A percentile compares a stretch with the other conserved stretches of the same genome.
phyloP scores from a whole-genome alignment of 2,888 invertebrate genomes.

The Oscheius sp. region DNA sequence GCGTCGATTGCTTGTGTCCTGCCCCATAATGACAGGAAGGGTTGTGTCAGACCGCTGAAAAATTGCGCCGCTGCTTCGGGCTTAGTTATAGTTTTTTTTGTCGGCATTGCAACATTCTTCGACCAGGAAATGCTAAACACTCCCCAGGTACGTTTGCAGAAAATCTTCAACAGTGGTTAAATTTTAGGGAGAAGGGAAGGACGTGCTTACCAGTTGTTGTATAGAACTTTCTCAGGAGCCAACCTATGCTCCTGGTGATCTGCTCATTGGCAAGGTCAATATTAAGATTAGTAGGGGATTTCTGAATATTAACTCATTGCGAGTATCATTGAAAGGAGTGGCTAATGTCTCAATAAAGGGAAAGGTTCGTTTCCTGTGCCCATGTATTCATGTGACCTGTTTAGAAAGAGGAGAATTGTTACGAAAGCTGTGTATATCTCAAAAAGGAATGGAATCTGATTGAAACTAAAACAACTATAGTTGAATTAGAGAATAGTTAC shows the following conservation, averaged over 20 bases:
- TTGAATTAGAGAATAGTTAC: constrained; percentile 5
- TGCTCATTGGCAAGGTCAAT: constrained; percentile 44
- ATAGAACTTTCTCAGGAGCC: constrained; percentile 45
- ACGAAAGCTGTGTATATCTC: constrained; percentile 28
- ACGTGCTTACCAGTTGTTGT: constrained; percentile 46
- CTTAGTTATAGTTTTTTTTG: background rate
- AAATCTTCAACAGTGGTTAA: constrained; percentile 24
- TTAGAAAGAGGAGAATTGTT: constrained; percentile 26
- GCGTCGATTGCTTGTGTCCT: constrained; percentile 10
- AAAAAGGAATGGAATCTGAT: constrained; percentile 34
- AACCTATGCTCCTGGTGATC: constrained; percentile 44
- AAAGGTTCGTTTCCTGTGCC: constrained; percentile 13
- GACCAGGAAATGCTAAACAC: constrained; percentile 23
- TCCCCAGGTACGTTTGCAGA: constrained; percentile 6
- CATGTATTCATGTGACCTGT: background rate
- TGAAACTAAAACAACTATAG: background rate
- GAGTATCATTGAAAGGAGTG: constrained; percentile 45
- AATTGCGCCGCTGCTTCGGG: constrained; percentile 23
- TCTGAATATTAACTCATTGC: constrained; percentile 46
- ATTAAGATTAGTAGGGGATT: constrained; percentile 43
- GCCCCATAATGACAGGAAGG: constrained; percentile 32
- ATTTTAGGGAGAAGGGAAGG: constrained; percentile 39
- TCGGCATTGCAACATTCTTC: background rate
- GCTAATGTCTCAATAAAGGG: constrained; percentile 8
- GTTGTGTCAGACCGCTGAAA: constrained; percentile 22